Evolutionary conservation across 2,888 invertebrate species (phyloP).

Genomic region (Epinotia bilunana): DNA sequence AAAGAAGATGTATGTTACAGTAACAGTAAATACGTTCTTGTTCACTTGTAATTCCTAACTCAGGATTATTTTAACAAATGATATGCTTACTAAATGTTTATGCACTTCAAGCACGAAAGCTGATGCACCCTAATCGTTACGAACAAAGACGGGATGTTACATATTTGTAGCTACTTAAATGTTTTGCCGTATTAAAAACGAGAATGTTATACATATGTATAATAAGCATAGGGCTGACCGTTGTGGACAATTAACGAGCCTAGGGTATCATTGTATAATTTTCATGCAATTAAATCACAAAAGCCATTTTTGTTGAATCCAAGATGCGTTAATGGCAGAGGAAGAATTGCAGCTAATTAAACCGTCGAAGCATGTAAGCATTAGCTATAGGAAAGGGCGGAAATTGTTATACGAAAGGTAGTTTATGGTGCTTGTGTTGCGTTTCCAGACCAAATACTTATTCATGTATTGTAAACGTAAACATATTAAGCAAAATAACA

Average conservation of each 20-base stretch:
- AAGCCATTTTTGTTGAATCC: slow-evolving; percentile 49
- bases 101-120: slow-evolving; percentile 5
- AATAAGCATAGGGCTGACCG: slow-evolving; percentile 42
- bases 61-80: not conserved
- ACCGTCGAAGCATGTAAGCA: slow-evolving; percentile 30
- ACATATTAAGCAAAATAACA: not conserved
- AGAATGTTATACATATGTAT: slow-evolving; percentile 23
- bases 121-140: slow-evolving; percentile 21
- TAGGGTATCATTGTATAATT: slow-evolving; percentile 55
- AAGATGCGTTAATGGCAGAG: slow-evolving; percentile 50
- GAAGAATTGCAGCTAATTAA: slow-evolving; percentile 51
- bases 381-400: slow-evolving; percentile 13
- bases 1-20: not conserved
- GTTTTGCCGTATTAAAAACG: slow-evolving; percentile 29
- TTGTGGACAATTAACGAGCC: slow-evolving; percentile 57
- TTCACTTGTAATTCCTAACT: not conserved
- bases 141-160: slow-evolving; percentile 29
- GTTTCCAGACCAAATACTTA: not conserved
- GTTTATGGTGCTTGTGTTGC: slow-evolving; percentile 1
- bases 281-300: slow-evolving; percentile 56
- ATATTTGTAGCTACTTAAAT: slow-evolving; percentile 31
- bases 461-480: not conserved
- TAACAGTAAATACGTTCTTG: not conserved
- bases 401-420: slow-evolving; percentile 7
- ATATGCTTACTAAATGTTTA: slow-evolving; percentile 10